Conservation (phyloP, 2,113 vertebrate species). For the Tringa solitaria region DNA sequence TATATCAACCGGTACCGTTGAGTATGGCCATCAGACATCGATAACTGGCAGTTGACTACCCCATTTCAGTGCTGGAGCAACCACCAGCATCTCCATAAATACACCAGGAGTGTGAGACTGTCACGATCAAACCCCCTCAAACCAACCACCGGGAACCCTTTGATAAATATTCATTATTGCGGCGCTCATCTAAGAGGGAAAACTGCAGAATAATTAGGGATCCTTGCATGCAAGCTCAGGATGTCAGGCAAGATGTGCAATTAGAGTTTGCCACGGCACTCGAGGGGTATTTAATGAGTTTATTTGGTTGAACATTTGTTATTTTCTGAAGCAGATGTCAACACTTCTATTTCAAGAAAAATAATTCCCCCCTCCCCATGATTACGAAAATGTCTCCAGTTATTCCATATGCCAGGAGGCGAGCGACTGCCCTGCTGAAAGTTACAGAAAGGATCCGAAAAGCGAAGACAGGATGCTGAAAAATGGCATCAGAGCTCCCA, state of each 20-base stretch:
- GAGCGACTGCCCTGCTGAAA: background rate
- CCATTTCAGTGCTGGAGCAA: too few relatives aligned
- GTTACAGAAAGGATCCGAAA: background rate
- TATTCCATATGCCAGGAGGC: background rate
- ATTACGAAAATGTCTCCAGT: background rate
- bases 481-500: background rate
- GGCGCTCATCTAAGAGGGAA: background rate
- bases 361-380: background rate
- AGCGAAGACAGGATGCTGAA: background rate
- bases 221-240: background rate
- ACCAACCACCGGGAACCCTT: background rate
- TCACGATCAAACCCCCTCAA: background rate
- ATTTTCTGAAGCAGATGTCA: background rate
- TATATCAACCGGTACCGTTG: background rate
- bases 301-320: background rate
- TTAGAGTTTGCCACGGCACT: background rate
- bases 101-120: rapidly evolving
- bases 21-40: background rate
- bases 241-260: background rate
- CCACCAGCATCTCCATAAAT: background rate
- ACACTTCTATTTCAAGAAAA: conserved; percentile 1
- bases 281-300: background rate
- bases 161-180: background rate
- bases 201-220: background rate
- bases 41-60: rapidly evolving